Evolutionary conservation across 2,888 invertebrate species (phyloP).

Genomic region (Drosophila affinis): DNA sequence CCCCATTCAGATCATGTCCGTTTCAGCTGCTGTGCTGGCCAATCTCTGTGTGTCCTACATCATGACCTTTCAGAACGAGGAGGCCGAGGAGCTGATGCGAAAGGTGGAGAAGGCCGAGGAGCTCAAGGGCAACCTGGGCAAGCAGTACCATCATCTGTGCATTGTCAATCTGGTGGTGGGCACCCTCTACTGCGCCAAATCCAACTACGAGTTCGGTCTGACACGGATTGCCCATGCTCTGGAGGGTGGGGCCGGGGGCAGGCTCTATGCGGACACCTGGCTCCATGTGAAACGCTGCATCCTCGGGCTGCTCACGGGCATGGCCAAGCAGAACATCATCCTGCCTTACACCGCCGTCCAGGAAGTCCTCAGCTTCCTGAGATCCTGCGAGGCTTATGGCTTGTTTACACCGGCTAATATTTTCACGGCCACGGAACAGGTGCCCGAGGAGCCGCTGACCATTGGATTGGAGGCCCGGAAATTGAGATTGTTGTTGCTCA

Average conservation of each 20-base stretch:
- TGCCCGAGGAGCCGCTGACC: constrained; percentile 80
- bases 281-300: constrained; percentile 98
- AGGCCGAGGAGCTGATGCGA: constrained; percentile 99
- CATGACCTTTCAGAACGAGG: constrained; percentile 99
- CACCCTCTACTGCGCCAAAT: constrained; percentile 98
- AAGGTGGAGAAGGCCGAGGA: constrained; percentile 99
- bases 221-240: constrained; percentile 98
- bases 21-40: constrained; percentile 98
- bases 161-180: constrained; percentile 99
- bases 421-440: constrained; percentile 77
- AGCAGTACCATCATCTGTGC: constrained; percentile 97
- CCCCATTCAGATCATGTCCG: constrained; percentile 89
- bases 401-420: constrained; percentile 82
- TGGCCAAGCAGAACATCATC: constrained; percentile 93
- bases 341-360: constrained; percentile 91
- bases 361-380: constrained; percentile 93
- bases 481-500: constrained; percentile 80
- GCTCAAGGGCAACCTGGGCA: constrained; percentile 92
- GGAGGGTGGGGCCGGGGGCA: constrained; percentile 84
- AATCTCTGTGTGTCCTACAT: constrained; percentile 99
- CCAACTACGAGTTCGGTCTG: constrained; percentile 99
- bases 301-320: constrained; percentile 92
- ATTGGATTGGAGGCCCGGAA: constrained; percentile 83
- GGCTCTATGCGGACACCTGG: constrained; percentile 99
- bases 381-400: constrained; percentile 89